Percentiles rank a stretch among this genome's conserved stretches.
Conservation (phyloP, 35 echinoderm and acorn worm species). For the Apostichopus californicus region DNA sequence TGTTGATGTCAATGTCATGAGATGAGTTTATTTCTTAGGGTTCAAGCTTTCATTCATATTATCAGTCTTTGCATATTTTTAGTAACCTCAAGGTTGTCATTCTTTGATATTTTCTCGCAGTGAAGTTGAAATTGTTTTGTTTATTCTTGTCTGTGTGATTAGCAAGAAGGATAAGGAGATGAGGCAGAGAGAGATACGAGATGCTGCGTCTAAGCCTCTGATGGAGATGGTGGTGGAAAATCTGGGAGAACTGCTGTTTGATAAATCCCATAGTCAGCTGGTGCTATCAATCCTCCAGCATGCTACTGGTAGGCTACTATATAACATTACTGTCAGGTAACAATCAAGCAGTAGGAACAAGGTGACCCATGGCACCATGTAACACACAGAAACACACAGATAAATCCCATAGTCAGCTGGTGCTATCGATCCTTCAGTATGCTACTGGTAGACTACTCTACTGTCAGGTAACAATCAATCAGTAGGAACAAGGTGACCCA, state of each 20-base stretch:
- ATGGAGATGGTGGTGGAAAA: constrained; percentile 62
- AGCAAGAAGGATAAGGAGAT: constrained; percentile 82
- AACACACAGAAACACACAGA: background rate
- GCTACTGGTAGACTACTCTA: constrained; percentile 47
- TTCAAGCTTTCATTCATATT: too few species aligned
- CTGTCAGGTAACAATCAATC: too few species aligned
- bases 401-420: constrained; percentile 82
- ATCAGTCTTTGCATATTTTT: too few species aligned
- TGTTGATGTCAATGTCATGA: too few species aligned
- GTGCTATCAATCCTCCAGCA: constrained; percentile 67
- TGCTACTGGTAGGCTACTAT: constrained; percentile 53
- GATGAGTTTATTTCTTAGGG: too few species aligned
- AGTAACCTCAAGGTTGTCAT: too few species aligned
- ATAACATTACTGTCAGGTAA: too few species aligned
- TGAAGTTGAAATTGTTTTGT: too few species aligned
- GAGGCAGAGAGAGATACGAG: constrained; percentile 73
- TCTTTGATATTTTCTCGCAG: too few species aligned
- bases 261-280: constrained; percentile 84
- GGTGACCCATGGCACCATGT: too few species aligned
- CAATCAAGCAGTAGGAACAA: too few species aligned
- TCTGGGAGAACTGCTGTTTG: constrained; percentile 68
- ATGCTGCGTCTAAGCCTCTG: constrained; percentile 60
- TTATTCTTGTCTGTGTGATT: background rate
- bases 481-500: too few species aligned
- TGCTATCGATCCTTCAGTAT: constrained; percentile 66